Conservation (phyloP, 2,113 vertebrate genomes). For the Microtus oregoni region DNA sequence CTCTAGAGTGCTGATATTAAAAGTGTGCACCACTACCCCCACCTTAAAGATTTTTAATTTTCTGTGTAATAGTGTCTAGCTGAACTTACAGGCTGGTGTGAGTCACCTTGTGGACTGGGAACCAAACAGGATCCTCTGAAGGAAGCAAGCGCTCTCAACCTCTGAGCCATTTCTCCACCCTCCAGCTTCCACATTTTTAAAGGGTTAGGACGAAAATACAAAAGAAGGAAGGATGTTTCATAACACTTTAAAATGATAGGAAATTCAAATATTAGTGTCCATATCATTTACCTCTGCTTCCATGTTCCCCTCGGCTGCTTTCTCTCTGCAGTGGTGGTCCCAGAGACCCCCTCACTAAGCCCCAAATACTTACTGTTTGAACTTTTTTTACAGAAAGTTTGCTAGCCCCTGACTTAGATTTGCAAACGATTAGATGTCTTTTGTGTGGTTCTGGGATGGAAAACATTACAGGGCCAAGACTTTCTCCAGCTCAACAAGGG, state of each 20-base stretch:
- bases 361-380: not conserved
- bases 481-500: not conserved
- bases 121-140: not conserved
- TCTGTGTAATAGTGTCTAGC: not conserved
- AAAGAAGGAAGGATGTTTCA: not conserved
- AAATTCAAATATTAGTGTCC: not conserved
- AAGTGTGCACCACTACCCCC: not conserved
- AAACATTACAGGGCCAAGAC: not conserved
- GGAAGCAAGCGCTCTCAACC: not conserved
- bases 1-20: not conserved
- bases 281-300: not conserved
- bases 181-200: not conserved
- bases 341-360: not conserved
- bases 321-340: rapidly evolving
- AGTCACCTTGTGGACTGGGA: not conserved
- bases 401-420: not conserved
- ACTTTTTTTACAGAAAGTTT: not conserved
- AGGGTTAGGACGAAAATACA: not conserved
- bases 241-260: not conserved
- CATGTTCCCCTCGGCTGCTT: rapidly evolving
- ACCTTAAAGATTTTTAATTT: not conserved
- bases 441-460: not conserved
- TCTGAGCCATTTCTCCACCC: not conserved
- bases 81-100: not conserved
- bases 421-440: not conserved